Evolutionary conservation across 2,797 vertebrate genomes (phyloP), one percentile per base, ranked within the genome.

Genomic region (Decapterus maruadsi): DNA sequence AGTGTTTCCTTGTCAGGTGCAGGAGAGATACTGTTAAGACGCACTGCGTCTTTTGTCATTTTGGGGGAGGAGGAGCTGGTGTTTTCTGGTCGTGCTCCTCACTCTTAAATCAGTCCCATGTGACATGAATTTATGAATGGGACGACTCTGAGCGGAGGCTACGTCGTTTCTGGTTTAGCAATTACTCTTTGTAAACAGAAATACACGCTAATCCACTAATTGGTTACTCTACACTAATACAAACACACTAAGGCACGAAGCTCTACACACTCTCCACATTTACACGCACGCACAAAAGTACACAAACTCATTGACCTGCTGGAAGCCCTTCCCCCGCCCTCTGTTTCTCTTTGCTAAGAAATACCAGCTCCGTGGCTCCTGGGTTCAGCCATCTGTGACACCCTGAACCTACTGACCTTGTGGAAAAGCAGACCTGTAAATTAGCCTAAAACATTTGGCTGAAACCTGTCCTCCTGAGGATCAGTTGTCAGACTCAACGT

Each of bases 261-360:
- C 43, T 78, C 50, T 59, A 42, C 34, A 36, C 72, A 80, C 16
- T 81, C 34, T 36, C 8, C 34, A 36, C 55, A 80, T 73, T 65
- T 45, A 73, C 19, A 12, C 60, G 26, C 68, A 71, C 64, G 78
- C 56, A 80, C 70, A 83, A 82, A 84, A 61, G 69, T 69, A 80
- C 69, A 88, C 62, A 89, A 87, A 91, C 91, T 77, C 82, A 50
- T 4, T 93, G 90, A 93, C 86, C 89, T 77, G 57, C 80, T 78
- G 58, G 68, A 69, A 80, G 29, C 67, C 85, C 87, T 69, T 74
- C 82, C 84, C 81, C 88, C 40, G 0, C 74, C 46, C 80, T 48
- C 55, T 42, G 55, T 68, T 78, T 70, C 67, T 78, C 76, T 83
- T 75, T 72, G 71, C 77, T 72, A 29, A 91, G 80, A 85, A 84